Evolutionary conservation across 2,113 vertebrate species (phyloP).

Genomic region (Cisticola juncidis): DNA sequence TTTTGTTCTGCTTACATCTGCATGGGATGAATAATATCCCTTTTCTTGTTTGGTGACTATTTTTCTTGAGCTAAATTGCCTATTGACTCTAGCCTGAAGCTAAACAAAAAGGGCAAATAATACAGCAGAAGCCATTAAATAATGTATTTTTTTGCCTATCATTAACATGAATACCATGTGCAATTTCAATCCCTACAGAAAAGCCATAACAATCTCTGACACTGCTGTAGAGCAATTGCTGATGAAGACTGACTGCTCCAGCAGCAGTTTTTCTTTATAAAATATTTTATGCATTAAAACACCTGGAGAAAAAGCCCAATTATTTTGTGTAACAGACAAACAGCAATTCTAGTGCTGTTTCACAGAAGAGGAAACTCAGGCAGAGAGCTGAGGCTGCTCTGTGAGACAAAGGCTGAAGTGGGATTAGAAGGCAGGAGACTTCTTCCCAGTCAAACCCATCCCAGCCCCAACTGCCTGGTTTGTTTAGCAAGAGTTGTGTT

Average conservation of each 20-base stretch:
- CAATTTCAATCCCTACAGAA: constrained; percentile 30
- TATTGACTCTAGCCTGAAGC: constrained; percentile 57
- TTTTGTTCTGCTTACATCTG: constrained; percentile 34
- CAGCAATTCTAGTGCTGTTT: background rate
- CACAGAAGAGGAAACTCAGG: background rate
- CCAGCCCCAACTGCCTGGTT: background rate
- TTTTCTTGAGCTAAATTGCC: constrained; percentile 40
- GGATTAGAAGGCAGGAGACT: background rate
- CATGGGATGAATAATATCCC: constrained; percentile 8
- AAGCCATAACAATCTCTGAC: background rate
- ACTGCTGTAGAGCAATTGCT: background rate
- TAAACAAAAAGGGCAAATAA: constrained; percentile 47
- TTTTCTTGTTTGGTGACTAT: constrained; percentile 39
- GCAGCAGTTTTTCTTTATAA: background rate
- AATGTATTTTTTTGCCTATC: constrained; percentile 21
- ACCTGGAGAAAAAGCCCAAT: background rate
- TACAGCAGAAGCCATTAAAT: constrained; percentile 45
- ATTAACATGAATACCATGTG: constrained; percentile 44
- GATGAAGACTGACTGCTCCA: constrained; percentile 18
- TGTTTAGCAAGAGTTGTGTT: background rate
- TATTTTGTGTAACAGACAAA: background rate
- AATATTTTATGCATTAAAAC: background rate
- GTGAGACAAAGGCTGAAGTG: rapidly evolving
- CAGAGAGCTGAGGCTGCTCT: background rate
- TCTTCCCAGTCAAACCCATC: background rate